Evolutionary conservation across 2,113 vertebrate species (phyloP).

Genomic region (Datnioides undecimradiatus): DNA sequence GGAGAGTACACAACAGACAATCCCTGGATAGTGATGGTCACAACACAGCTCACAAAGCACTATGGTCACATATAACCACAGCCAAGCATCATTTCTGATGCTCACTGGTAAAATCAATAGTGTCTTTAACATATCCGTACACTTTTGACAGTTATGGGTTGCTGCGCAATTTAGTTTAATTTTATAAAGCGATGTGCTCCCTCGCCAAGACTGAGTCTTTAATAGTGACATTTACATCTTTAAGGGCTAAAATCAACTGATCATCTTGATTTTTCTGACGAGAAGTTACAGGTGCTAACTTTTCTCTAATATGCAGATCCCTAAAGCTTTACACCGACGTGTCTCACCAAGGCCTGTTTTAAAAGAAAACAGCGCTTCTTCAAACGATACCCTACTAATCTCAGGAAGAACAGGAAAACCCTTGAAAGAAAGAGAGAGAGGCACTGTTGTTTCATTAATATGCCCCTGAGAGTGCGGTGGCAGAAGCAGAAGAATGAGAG

Average conservation of each 20-base stretch:
- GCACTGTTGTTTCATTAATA: slow-evolving; percentile 74
- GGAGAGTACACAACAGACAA: slow-evolving; percentile 71
- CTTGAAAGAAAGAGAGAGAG: slow-evolving; percentile 54
- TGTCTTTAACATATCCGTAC: slow-evolving; percentile 45
- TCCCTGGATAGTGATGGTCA: slow-evolving; percentile 62
- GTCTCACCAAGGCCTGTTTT: slow-evolving; percentile 42
- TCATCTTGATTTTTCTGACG: slow-evolving; percentile 24
- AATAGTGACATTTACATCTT: slow-evolving; percentile 8
- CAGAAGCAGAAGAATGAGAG: slow-evolving; percentile 58
- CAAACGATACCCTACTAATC: slow-evolving; percentile 70
- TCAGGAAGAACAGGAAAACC: slow-evolving; percentile 64
- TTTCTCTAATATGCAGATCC: slow-evolving; percentile 18
- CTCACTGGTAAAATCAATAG: slow-evolving; percentile 47
- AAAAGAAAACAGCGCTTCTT: slow-evolving; percentile 58
- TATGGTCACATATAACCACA: slow-evolving; percentile 54
- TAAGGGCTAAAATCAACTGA: not conserved
- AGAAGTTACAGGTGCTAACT: slow-evolving; percentile 33
- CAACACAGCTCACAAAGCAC: slow-evolving; percentile 68
- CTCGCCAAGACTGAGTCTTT: not conserved
- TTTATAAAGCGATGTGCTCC: not conserved
- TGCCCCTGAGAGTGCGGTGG: slow-evolving; percentile 67
- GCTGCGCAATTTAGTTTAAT: not conserved
- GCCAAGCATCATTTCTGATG: slow-evolving; percentile 35
- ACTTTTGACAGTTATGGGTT: slow-evolving; percentile 33
- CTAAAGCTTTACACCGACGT: slow-evolving; percentile 31